Base-by-base conservation (phyloP, 2,797 vertebrate genomes). In the Lycodopsis pacificus region DNA sequence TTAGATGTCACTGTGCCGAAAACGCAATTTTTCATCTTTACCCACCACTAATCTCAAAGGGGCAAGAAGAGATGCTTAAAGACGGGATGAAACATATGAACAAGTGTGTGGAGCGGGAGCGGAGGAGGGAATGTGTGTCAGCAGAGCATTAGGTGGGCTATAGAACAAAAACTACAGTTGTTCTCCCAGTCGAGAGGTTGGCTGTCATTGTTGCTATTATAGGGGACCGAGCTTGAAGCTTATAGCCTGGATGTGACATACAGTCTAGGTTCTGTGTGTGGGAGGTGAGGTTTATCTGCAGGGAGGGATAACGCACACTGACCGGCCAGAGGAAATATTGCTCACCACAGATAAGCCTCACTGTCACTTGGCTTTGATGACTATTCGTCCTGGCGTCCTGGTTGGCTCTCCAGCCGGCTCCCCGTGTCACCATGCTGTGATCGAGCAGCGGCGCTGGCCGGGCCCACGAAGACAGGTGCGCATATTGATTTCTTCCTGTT, bases 21-120 rank as follows among this genome's bases (percentile, higher is more conserved):
- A 94, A 95, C 25, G 82, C 88, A 88, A 93, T 95, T 94, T 95
- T 95, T 96, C 93, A 95, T 95, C 91, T 94, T 93, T 89, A 91
- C 90, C 91, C 91, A 27, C 77, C 88, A 77, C 92, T 90, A 89
- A 92, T 93, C 94, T 94, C 94, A 86, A 90, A 88, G 92, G 91
- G 84, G n/a, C 73, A 74, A 75, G 81, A 77, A 49, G 30, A 76
- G 65, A 83, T 91, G 82, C 93, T 94, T 91, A 91, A 93, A 90
- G 87, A 89, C 7, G 58, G 88, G 70, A 88, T 77, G 81, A 87
- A 80, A 71, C 38, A 38, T 62, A 77, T 56, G 84, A 83, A 87
- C 49, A 57, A 65, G 80, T 25, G 46, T 17, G 79, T 67, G 57
- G 57, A 77, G 76, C 5, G 6, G 65, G 38, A 42, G 73, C 7